These are phyloP conservation scores for Harmothoe impar DNA, from an alignment of 2,888 invertebrate genomes.

Conservation along the genomic window DNA sequence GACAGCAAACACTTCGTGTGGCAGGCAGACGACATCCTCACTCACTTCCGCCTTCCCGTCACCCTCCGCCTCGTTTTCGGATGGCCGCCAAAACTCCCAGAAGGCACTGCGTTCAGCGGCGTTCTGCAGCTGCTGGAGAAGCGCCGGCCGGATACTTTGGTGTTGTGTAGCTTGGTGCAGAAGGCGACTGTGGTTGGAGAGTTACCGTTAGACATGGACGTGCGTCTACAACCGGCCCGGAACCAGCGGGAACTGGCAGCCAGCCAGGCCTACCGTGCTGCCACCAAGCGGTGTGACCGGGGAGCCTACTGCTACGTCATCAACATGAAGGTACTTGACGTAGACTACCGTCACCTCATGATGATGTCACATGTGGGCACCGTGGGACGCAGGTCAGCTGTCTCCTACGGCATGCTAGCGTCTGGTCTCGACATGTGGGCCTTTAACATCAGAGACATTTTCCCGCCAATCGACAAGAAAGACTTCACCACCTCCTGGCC, in stretches of 20 bases:
- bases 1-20: slow-evolving; percentile 37
- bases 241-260: background rate
- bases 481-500: background rate
- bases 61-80: slow-evolving; percentile 48
- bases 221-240: background rate
- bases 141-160: slow-evolving; percentile 41
- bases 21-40: background rate
- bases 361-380: background rate
- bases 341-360: background rate
- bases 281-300: slow-evolving; percentile 14
- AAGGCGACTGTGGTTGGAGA: slow-evolving; percentile 25
- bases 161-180: slow-evolving; percentile 1
- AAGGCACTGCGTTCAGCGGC: slow-evolving; percentile 43
- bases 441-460: slow-evolving; percentile 3
- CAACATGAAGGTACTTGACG: slow-evolving; percentile 26
- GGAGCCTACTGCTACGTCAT: slow-evolving; percentile 44
- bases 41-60: background rate
- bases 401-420: background rate
- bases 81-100: slow-evolving; percentile 51
- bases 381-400: background rate
- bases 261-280: background rate
- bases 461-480: slow-evolving; percentile 33
- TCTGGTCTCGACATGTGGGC: slow-evolving; percentile 29
- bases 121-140: slow-evolving; percentile 14
- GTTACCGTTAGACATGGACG: slow-evolving; percentile 18